phyloP scores from a whole-genome alignment of 2,888 invertebrate species.

The Antitype chi region DNA sequence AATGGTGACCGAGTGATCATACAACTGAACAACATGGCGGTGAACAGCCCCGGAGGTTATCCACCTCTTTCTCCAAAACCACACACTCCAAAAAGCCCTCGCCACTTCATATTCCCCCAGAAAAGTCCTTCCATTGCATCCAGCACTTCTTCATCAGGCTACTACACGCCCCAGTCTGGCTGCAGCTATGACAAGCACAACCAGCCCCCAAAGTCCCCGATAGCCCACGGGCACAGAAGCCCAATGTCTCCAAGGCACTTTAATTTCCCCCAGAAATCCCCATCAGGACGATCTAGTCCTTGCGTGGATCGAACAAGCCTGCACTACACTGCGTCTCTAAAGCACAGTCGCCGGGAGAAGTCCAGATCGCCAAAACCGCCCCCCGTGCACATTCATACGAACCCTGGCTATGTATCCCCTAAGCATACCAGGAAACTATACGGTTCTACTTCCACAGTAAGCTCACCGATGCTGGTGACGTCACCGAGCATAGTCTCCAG shows the following conservation, averaged over 20 bases:
- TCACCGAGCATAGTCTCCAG: constrained; percentile 89
- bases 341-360: constrained; percentile 85
- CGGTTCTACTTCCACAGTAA: constrained; percentile 86
- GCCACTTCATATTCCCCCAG: constrained; percentile 89
- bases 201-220: constrained; percentile 87
- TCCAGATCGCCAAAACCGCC: constrained; percentile 88
- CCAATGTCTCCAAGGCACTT: constrained; percentile 91
- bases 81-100: constrained; percentile 89
- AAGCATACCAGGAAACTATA: constrained; percentile 85
- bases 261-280: constrained; percentile 89
- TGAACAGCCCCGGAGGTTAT: constrained; percentile 91
- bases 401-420: constrained; percentile 91
- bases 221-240: constrained; percentile 90
- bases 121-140: constrained; percentile 89
- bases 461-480: constrained; percentile 84
- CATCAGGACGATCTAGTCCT: constrained; percentile 86
- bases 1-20: constrained; percentile 72
- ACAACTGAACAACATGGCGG: constrained; percentile 86
- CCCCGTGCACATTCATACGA: constrained; percentile 91
- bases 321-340: constrained; percentile 85
- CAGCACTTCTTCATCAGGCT: constrained; percentile 89
- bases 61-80: constrained; percentile 90
- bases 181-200: constrained; percentile 87
- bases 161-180: constrained; percentile 90
- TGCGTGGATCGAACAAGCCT: constrained; percentile 81